These are phyloP conservation scores for Heterodera schachtii DNA, from an alignment of 1,140 invertebrate genomes.

Conservation along the genomic window DNA sequence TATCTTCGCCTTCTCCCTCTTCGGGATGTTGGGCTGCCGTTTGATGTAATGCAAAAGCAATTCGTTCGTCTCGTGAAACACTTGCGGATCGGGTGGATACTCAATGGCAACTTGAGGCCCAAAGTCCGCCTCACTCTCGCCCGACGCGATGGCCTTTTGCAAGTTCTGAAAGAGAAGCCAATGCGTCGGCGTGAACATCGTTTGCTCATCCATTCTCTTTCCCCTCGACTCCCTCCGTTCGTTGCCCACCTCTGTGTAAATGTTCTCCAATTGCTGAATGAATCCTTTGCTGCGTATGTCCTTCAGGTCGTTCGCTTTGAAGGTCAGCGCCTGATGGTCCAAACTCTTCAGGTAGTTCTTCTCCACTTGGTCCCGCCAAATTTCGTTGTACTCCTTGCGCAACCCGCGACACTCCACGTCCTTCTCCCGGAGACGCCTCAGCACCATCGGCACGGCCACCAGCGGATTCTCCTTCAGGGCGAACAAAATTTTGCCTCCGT, in stretches of 20 bases:
- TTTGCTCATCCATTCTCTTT: too few species aligned
- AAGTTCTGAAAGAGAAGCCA: conserved; percentile 71
- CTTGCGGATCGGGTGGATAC: conserved; percentile 78
- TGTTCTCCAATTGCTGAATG: conserved; percentile 90
- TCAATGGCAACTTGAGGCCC: conserved; percentile 79
- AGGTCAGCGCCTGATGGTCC: conserved; percentile 96
- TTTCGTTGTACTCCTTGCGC: conserved; percentile 93
- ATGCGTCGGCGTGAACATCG: too few species aligned
- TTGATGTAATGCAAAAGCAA: conserved; percentile 96
- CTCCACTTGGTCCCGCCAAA: conserved; percentile 97
- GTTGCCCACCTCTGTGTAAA: conserved; percentile 81
- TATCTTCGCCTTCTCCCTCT: conserved; percentile 87
- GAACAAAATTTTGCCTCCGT: conserved; percentile 90
- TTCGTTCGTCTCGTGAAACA: conserved; percentile 90
- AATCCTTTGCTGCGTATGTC: conserved; percentile 89
- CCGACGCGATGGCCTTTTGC: conserved; percentile 75
- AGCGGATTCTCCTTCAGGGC: conserved; percentile 91
- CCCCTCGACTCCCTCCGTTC: not conserved
- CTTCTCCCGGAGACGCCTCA: conserved; percentile 84
- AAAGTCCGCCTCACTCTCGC: conserved; percentile 58
- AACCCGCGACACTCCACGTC: conserved; percentile 95
- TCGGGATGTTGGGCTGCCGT: conserved; percentile 90
- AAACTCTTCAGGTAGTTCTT: conserved; percentile 96
- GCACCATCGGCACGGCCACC: conserved; percentile 88
- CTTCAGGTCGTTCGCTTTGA: conserved; percentile 96